Evolutionary conservation across 2,797 vertebrate genomes (phyloP), one percentile per base, ranked within the genome.

Genomic region (Tympanoctomys barrerae): DNA sequence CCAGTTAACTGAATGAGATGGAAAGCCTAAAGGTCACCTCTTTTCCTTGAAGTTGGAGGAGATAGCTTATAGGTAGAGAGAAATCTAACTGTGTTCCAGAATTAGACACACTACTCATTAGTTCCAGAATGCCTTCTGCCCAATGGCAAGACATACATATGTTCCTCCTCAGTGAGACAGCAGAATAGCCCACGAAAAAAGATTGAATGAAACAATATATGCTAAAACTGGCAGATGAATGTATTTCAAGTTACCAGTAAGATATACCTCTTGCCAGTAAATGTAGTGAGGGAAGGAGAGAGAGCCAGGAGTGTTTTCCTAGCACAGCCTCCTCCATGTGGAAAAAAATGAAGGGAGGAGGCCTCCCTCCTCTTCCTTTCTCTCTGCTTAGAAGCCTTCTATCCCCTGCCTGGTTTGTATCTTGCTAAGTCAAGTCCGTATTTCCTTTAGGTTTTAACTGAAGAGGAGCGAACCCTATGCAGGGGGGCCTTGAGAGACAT

Each of bases 401-500:
- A 1, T 89, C 57, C 49, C 66, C 79, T 92, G 90, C 71, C 13
- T 82, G 36, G 0, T 87, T 68, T 84, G 24, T 91, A 33, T 42
- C 61, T n/a, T 26, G 22, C 78, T 92, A 42, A 86, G 68, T n/a
- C 52, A 70, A 84, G 42, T 59, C 22, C 5, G 0, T 87, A 18
- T 71, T 93, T 93, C 90, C 96, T 96, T 71, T 95, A 99, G 99
- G 98, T 98, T 0, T 95, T 99, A 97, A 98, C 98, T 0, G 97
- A 98, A 96, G 99, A 98, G 0, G 99, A 99, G 96, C 96, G 98
- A 77, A 94, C 62, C 1, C 84, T 16, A 2, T 99, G 99, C 94
- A 98, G 93, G 89, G 97, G 98, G n/a, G 95, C 98, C 24, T 98
- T 99, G 59, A 98, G 83, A 97, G 96, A 96, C 33, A 95, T 99